These are phyloP conservation scores for Tichodroma muraria DNA, from an alignment of 2,113 vertebrate genomes.

Conservation along the genomic window DNA sequence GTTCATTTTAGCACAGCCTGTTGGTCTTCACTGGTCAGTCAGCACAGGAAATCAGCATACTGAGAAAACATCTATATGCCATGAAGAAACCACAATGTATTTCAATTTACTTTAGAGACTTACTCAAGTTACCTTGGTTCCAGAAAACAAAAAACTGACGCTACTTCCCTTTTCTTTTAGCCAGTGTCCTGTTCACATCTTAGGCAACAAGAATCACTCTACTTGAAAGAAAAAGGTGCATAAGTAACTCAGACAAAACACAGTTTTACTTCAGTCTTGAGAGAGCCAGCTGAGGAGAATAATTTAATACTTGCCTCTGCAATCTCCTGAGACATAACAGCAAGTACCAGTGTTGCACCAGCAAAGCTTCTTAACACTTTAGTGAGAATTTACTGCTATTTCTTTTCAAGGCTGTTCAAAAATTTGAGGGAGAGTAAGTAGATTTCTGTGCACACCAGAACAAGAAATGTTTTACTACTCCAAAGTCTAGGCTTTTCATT, in stretches of 20 bases:
- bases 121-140: background rate
- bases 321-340: background rate
- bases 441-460: background rate
- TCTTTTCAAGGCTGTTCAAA: background rate
- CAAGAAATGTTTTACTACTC: background rate
- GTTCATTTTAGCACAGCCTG: background rate
- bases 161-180: background rate
- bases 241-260: background rate
- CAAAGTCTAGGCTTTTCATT: background rate
- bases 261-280: background rate
- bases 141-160: background rate
- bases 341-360: background rate
- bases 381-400: background rate
- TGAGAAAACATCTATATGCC: background rate
- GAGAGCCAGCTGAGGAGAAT: background rate
- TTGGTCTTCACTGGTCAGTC: background rate
- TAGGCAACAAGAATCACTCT: background rate
- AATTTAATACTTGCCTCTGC: background rate
- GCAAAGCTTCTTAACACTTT: background rate
- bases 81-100: background rate
- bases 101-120: background rate
- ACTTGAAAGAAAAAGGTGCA: background rate
- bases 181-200: background rate
- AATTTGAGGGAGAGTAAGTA: background rate
- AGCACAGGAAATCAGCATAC: constrained; percentile 8